Percentiles rank a stretch among this genome's conserved stretches.
Conservation (phyloP, 2,797 vertebrate species). For the Macropodus opercularis region DNA sequence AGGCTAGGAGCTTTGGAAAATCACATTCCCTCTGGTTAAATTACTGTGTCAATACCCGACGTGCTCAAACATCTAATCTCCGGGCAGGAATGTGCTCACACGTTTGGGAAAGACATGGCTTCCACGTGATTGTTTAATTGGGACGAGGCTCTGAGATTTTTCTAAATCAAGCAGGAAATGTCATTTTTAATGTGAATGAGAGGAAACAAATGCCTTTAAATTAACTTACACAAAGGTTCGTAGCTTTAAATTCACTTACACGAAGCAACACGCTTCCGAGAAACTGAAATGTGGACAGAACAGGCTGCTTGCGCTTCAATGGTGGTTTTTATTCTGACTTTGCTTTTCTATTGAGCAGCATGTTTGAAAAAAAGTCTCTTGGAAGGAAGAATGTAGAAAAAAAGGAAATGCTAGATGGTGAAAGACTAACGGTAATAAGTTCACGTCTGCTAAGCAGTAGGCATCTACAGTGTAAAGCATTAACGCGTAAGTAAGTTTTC, state of each 20-base stretch:
- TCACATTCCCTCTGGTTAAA: conserved; percentile 38
- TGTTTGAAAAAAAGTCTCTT: not conserved
- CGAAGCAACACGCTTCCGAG: not conserved
- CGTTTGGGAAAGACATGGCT: conserved; percentile 1
- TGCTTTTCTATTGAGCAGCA: not conserved
- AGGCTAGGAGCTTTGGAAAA: conserved; percentile 25
- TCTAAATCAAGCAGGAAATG: not conserved
- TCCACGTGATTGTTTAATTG: not conserved
- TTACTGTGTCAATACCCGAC: conserved; percentile 54
- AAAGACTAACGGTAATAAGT: too few relatives aligned
- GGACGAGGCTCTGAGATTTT: not conserved
- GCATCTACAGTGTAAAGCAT: not conserved
- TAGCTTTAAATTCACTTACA: not conserved
- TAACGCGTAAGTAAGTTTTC: not conserved
- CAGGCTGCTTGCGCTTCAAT: not conserved
- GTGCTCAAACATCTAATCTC: conserved; percentile 38
- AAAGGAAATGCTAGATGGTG: too few relatives aligned
- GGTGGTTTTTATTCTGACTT: not conserved
- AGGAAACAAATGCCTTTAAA: conserved; percentile 1
- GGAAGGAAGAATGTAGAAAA: not conserved
- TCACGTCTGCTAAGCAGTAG: not conserved
- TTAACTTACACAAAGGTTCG: not conserved
- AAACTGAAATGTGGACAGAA: not conserved
- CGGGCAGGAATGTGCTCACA: not conserved
- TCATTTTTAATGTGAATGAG: not conserved